Percentiles rank a stretch among this genome's conserved stretches.
phyloP scores from a whole-genome alignment of 2,797 vertebrate species.

The Coreius guichenoti region DNA sequence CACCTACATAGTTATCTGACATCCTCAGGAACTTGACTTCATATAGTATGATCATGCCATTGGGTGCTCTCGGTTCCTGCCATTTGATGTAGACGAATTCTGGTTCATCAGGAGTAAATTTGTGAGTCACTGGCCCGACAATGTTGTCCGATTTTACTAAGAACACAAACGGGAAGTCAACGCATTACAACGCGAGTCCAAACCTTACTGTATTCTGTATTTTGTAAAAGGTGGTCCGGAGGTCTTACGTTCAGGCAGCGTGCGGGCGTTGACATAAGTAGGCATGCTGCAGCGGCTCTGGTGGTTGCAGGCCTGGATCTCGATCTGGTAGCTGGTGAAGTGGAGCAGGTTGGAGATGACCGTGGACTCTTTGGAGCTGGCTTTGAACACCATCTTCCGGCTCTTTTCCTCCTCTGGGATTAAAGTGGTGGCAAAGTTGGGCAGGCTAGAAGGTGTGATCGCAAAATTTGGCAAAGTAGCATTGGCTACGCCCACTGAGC shows the following conservation, averaged over 20 bases:
- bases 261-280: conserved; percentile 90
- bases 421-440: conserved; percentile 64
- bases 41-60: conserved; percentile 94
- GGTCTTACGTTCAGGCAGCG: conserved; percentile 90
- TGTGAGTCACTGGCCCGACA: conserved; percentile 82
- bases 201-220: neutral
- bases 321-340: conserved; percentile 95
- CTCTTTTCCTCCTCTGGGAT: conserved; percentile 72
- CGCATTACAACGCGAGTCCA: neutral
- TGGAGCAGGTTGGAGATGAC: conserved; percentile 93
- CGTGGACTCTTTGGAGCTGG: conserved; percentile 85
- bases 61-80: conserved; percentile 89
- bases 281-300: conserved; percentile 87
- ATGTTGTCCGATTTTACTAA: conserved; percentile 94
- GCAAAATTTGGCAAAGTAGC: conserved; percentile 73
- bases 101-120: conserved; percentile 81
- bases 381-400: conserved; percentile 75
- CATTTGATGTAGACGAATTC: conserved; percentile 86
- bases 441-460: conserved; percentile 66
- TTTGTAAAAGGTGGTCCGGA: neutral
- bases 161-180: neutral
- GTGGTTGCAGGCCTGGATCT: conserved; percentile 96
- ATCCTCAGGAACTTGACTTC: conserved; percentile 91
- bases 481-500: conserved; percentile 84
- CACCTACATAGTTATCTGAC: conserved; percentile 88